Percentiles rank a stretch among this genome's conserved stretches.
Evolutionary conservation across 2,113 vertebrate genomes (phyloP).

Genomic region (Macrotus californicus): DNA sequence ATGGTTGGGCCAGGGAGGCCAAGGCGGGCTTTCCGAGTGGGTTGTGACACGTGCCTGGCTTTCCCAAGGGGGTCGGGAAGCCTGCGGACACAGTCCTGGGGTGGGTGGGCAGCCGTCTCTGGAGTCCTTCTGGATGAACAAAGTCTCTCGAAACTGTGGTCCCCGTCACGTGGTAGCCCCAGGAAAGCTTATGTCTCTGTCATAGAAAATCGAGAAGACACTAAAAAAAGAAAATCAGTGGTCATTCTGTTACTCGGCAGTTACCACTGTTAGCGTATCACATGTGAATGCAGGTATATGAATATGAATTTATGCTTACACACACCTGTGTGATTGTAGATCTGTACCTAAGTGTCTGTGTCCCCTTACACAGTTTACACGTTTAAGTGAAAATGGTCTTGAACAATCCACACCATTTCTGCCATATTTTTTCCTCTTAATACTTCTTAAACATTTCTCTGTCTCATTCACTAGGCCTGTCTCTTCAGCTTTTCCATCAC

Average conservation of each 20-base stretch:
- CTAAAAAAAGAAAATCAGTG: not conserved
- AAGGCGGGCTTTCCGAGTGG: too few relatives aligned
- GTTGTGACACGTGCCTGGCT: not conserved
- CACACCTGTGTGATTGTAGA: not conserved
- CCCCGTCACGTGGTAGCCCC: not conserved
- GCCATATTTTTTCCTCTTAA: not conserved
- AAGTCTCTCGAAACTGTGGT: not conserved
- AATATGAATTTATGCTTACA: not conserved
- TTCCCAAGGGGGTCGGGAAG: not conserved
- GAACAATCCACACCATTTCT: not conserved
- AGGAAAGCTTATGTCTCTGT: not conserved
- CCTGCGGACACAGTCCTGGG: not conserved
- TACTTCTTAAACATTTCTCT: not conserved
- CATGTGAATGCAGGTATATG: not conserved
- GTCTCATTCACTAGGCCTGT: not conserved
- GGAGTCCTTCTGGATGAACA: not conserved
- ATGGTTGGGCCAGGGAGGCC: not conserved
- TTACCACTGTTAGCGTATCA: not conserved
- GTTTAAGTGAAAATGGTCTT: constrained; percentile 14
- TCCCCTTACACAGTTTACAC: not conserved
- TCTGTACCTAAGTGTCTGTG: not conserved
- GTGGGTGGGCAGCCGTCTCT: not conserved
- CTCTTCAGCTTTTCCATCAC: not conserved
- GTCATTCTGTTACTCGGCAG: not conserved
- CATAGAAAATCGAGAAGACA: not conserved